These are phyloP conservation scores for Chrosomus eos DNA, from an alignment of 2,797 vertebrate genomes.

Conservation along the genomic window DNA sequence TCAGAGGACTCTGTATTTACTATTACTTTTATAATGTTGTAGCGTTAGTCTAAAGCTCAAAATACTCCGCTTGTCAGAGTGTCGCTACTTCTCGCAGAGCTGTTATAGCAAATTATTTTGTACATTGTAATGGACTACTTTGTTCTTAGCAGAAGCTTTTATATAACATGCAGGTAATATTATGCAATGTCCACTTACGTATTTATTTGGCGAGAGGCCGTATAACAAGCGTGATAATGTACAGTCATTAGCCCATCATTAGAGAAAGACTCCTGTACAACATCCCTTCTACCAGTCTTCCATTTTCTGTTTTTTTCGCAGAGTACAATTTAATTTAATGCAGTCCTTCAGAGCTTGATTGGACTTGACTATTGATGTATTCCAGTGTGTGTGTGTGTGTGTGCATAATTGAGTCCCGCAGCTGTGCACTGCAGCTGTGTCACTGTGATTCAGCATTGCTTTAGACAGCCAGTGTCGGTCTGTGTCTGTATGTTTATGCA, in stretches of 20 bases:
- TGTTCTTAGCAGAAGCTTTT: not conserved
- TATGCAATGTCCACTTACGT: not conserved
- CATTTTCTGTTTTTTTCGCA: not conserved
- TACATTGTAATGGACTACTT: not conserved
- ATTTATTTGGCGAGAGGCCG: not conserved
- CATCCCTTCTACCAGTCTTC: not conserved
- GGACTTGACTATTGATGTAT: not conserved
- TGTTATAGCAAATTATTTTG: not conserved
- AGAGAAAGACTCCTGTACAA: not conserved
- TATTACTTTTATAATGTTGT: not conserved
- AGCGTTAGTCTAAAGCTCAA: not conserved
- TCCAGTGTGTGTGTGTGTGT: not conserved
- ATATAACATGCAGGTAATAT: not conserved
- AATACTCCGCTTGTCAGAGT: not conserved
- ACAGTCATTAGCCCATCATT: not conserved
- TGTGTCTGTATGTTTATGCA: conserved; percentile 45
- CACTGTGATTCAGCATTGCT: conserved; percentile 55
- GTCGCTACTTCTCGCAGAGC: not conserved
- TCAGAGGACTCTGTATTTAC: not conserved
- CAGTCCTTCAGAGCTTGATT: not conserved
- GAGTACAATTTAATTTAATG: not conserved
- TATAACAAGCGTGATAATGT: not conserved
- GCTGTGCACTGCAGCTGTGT: conserved; percentile 29
- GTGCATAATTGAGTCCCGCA: conserved; percentile 9
- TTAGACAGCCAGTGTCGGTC: conserved; percentile 23